These are phyloP conservation scores for Scomberomorus guttatus DNA, from an alignment of 2,797 vertebrate species.

Conservation along the genomic window DNA sequence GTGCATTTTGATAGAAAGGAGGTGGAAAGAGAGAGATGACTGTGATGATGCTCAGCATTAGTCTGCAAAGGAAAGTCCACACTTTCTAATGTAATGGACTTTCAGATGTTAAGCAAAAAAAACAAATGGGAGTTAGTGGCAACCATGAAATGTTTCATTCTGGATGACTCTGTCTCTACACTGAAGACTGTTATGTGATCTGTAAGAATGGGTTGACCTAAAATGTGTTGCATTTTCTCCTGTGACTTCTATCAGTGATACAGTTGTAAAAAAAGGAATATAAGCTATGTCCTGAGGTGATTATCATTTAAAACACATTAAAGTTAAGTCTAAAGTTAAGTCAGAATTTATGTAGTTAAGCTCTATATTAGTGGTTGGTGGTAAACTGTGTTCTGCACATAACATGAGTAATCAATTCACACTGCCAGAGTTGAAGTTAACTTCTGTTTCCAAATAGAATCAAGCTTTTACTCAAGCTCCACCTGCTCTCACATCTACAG, in stretches of 20 bases:
- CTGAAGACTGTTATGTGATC: constrained; percentile 25
- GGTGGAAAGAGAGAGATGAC: background rate
- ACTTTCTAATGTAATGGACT: background rate
- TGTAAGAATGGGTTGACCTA: constrained; percentile 29
- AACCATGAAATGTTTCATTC: constrained; percentile 21
- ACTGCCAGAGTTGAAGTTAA: background rate
- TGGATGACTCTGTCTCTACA: constrained; percentile 8
- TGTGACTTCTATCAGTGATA: constrained; percentile 19
- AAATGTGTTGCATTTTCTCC: constrained; percentile 37
- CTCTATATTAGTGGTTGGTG: background rate
- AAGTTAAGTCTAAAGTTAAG: background rate
- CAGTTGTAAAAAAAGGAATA: constrained; percentile 37
- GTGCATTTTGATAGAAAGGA: constrained; percentile 1
- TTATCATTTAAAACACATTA: constrained; percentile 23
- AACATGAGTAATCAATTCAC: background rate
- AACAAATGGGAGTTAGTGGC: constrained; percentile 3
- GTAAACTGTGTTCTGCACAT: constrained; percentile 7
- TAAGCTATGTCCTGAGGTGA: constrained; percentile 26
- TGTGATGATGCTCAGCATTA: constrained; percentile 11
- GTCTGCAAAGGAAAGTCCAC: constrained; percentile 14
- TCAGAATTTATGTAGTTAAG: background rate
- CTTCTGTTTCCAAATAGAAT: constrained; percentile 6
- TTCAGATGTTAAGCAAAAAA: background rate
- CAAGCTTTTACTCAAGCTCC: background rate
- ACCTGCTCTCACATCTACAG: constrained; percentile 17